phyloP scores from a whole-genome alignment of 2,888 invertebrate species.

The Polyommatus icarus region DNA sequence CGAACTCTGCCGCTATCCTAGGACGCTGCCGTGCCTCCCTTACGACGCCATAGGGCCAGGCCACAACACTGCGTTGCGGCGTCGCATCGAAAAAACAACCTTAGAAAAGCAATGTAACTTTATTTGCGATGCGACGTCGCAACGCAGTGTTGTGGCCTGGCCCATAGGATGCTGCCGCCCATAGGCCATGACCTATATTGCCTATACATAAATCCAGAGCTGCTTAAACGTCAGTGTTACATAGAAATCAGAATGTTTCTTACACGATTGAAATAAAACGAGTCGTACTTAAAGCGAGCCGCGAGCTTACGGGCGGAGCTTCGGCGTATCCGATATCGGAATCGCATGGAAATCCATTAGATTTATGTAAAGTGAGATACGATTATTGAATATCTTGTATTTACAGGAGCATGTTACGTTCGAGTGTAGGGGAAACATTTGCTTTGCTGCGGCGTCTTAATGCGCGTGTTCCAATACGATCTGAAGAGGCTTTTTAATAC shows the following conservation, averaged over 20 bases:
- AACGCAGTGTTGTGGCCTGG: no score
- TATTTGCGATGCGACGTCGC: no score
- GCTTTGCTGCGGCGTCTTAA: conserved; percentile 19
- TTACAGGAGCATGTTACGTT: conserved; percentile 31
- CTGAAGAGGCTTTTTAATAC: conserved; percentile 20
- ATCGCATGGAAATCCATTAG: conserved; percentile 32
- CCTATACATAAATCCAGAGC: no score
- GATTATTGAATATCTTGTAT: conserved; percentile 33
- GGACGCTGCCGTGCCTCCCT: no score
- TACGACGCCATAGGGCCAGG: no score
- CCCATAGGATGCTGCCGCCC: no score
- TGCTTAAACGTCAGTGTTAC: background rate
- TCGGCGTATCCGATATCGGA: conserved; percentile 22
- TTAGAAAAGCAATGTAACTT: no score
- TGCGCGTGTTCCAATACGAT: conserved; percentile 24
- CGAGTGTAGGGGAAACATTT: conserved; percentile 33
- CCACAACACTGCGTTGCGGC: no score
- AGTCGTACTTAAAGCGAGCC: conserved; percentile 24
- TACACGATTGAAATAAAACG: conserved; percentile 22
- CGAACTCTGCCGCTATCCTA: no score
- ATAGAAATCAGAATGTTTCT: background rate
- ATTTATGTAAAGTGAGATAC: conserved; percentile 34
- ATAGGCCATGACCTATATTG: no score
- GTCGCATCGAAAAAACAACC: no score
- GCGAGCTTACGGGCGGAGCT: conserved; percentile 30